Evolutionary conservation across 1,140 invertebrate species (phyloP), one percentile per base, ranked within the genome.

Genomic region (Apis dorsata): DNA sequence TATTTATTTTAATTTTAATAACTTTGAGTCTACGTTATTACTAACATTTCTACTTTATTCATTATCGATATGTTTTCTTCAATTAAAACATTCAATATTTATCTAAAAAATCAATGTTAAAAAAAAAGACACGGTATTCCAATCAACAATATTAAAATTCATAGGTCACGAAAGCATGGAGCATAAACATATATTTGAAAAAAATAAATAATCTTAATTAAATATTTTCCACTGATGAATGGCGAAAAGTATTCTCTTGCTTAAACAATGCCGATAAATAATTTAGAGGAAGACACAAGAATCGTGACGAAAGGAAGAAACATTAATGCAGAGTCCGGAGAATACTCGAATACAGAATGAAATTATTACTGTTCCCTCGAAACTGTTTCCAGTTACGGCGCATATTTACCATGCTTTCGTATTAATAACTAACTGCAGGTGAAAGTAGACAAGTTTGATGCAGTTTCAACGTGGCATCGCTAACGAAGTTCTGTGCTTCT

Each of bases 401-500:
- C 75, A 78, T 78, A 78, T 78, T 78, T 78, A 78, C 75, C 75
- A 63, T n/a, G 75, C 62, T 78, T 68, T 78, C 75, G 51, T 68
- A 68, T 78, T 78, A 78, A 78, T 78, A 78, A 78, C 63, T 44
- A 68, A 63, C 51, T 66, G 53, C 63, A 68, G 75, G 75, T 68
- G 75, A 78, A 68, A 78, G 75, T 78, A 68, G 75, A 57, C 75
- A 68, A 78, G 75, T 78, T 68, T 68, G 62, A 78, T 44, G 51
- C 62, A 78, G 63, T 66, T 78, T n/a, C n/a, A 66, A 21, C 75
- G 62, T n/a, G 34, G 63, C 51, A 28, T 78, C 28, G 75, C 62
- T 78, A 78, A 78, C 75, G 66, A 79, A 71, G 77, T 79, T 79
- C 17, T 34, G 17, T 51, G 66, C 28, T 71, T 79, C 77, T 21